Percentiles rank a stretch among this genome's conserved stretches.
phyloP scores from a whole-genome alignment of 2,888 invertebrate genomes.

The Galerucella pusilla region DNA sequence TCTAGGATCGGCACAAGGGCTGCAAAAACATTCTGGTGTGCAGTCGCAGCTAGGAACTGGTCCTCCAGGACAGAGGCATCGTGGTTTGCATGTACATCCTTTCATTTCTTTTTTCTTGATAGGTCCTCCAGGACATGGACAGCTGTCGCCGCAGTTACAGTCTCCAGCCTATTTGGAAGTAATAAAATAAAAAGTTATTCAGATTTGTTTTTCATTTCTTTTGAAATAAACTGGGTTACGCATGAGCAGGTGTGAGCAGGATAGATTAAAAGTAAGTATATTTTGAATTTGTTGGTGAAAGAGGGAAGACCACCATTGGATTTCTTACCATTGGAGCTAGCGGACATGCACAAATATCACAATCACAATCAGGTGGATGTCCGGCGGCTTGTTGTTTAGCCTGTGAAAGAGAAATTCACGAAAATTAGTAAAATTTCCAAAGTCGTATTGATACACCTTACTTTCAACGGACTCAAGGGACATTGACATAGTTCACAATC shows the following conservation, averaged over 20 bases:
- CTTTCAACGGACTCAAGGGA: constrained; percentile 12
- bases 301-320: neutral
- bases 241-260: too few relatives aligned
- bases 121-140: constrained; percentile 16
- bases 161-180: constrained; percentile 5
- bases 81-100: neutral
- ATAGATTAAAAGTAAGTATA: too few relatives aligned
- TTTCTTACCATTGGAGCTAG: constrained; percentile 1
- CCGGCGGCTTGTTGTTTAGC: neutral
- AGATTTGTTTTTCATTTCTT: too few relatives aligned
- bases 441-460: neutral
- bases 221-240: too few relatives aligned
- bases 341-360: constrained; percentile 33
- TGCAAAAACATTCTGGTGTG: constrained; percentile 16
- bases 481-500: constrained; percentile 34
- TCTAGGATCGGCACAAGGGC: constrained; percentile 27
- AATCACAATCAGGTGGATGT: constrained; percentile 19
- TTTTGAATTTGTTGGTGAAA: too few relatives aligned
- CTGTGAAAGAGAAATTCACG: neutral
- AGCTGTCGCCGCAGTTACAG: constrained; percentile 17
- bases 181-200: too few relatives aligned
- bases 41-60: constrained; percentile 27
- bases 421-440: neutral
- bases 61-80: constrained; percentile 6
- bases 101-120: neutral